Base-by-base conservation (phyloP, 2,113 vertebrate genomes). In the Anarhynchus alexandrinus region DNA sequence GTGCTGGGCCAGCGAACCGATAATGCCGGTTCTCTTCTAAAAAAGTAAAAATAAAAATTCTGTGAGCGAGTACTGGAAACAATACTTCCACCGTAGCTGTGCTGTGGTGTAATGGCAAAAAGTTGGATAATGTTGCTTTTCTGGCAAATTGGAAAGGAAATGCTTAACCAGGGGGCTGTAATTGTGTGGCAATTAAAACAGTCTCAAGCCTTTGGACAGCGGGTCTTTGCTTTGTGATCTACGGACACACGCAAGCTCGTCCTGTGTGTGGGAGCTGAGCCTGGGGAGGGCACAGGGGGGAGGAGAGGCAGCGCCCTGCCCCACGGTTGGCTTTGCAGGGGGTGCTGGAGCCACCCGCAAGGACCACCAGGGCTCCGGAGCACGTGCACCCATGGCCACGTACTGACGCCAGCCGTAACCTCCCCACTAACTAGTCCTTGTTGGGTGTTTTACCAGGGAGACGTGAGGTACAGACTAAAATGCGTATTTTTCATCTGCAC, bases 1-100 rank as follows among this genome's bases (percentile, higher is more conserved):
- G 76, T 93, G 93, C 95, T 88, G 96, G 97, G 94, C 96, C 94
- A 59, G 86, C 27, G 49, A 85, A 86, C 40, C 90, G 96, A 79
- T 86, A 71, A 95, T 88, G 91, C 86, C 7, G 69, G 82, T 70
- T 90, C 72, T 45, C 65, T 72, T 3, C 1, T 1, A 62, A 55
- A 69, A 36, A 43, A 81, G 64, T 14, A n/a, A 76, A 94, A 92
- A 87, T 45, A 26, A 52, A 83, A 97, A 95, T 95, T 94, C 95
- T 92, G 88, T 82, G 26, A 40, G 49, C 1, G 8, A 83, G 71
- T n/a, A 43, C 51, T 11, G 54, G 65, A 62, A 93, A 66, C 15
- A 86, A 59, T 12, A 38, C 22, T 95, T 90, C n/a, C n/a, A 0
- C 32, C 32, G 55, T 70, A 40, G 71, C 85, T 83, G 66, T 19